These are phyloP conservation scores for Candoia aspera DNA, from an alignment of 2,113 vertebrate species.

Conservation along the genomic window DNA sequence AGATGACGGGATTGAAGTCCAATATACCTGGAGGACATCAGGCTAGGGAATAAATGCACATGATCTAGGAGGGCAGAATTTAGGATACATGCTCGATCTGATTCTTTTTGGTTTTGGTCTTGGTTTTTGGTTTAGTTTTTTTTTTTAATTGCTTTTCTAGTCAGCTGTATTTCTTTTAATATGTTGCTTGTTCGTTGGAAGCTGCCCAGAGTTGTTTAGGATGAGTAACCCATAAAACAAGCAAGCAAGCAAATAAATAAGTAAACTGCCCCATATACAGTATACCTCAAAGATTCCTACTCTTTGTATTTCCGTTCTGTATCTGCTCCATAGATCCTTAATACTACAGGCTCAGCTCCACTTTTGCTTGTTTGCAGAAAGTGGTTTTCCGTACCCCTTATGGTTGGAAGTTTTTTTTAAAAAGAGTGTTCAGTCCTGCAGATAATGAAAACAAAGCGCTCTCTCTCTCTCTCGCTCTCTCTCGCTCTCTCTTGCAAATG, in stretches of 20 bases:
- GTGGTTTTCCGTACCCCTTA: not conserved
- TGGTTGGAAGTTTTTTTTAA: not conserved
- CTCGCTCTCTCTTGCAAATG: not conserved
- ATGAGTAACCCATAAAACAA: not conserved
- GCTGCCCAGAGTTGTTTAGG: not conserved
- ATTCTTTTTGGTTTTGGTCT: too few relatives aligned
- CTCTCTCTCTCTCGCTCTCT: too few relatives aligned
- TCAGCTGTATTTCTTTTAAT: too few relatives aligned
- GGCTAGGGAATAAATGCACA: too few relatives aligned
- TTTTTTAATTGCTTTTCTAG: too few relatives aligned
- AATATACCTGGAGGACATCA: too few relatives aligned
- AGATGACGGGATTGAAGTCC: too few relatives aligned
- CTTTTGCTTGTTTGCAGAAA: not conserved
- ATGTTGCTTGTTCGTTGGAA: not conserved
- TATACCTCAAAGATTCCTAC: not conserved
- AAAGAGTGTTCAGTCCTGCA: not conserved
- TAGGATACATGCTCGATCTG: too few relatives aligned
- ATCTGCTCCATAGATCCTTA: not conserved
- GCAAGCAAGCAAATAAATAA: not conserved
- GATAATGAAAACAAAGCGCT: not conserved
- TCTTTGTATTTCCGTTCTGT: not conserved
- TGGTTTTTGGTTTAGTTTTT: too few relatives aligned
- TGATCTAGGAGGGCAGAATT: too few relatives aligned
- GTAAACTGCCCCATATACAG: not conserved
- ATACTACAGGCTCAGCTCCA: too few relatives aligned